These are phyloP conservation scores for Staurois parvus DNA, from an alignment of 2,797 vertebrate genomes.

Conservation along the genomic window DNA sequence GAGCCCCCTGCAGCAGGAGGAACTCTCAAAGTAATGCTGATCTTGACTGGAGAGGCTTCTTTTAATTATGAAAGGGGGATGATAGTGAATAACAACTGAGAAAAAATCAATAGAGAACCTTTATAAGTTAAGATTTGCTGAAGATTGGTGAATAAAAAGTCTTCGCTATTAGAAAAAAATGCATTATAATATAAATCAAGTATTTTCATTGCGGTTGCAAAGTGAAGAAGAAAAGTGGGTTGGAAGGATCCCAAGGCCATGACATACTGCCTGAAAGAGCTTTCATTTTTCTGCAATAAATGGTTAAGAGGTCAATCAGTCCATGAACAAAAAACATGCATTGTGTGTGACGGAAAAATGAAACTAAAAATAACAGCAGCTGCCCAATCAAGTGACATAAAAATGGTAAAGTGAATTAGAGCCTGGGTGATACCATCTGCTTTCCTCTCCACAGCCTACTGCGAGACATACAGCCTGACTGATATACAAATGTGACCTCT, in stretches of 20 bases:
- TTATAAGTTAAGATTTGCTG: too few relatives aligned
- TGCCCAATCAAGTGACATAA: conserved; percentile 56
- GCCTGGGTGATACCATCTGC: conserved; percentile 51
- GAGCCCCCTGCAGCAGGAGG: too few relatives aligned
- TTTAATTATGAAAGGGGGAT: too few relatives aligned
- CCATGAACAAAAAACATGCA: conserved; percentile 24
- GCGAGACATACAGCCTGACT: not conserved
- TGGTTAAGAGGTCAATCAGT: conserved; percentile 28
- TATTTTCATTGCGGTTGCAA: not conserved
- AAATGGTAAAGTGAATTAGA: conserved; percentile 49
- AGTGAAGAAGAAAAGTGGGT: not conserved
- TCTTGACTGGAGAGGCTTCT: too few relatives aligned
- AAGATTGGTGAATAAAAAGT: too few relatives aligned
- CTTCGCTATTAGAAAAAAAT: too few relatives aligned
- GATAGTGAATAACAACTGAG: too few relatives aligned
- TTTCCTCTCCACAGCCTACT: conserved; percentile 43
- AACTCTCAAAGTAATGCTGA: too few relatives aligned
- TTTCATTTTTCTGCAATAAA: conserved; percentile 13
- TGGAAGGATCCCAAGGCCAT: not conserved
- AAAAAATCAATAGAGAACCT: too few relatives aligned
- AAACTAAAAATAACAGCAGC: conserved; percentile 52
- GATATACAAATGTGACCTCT: conserved; percentile 15
- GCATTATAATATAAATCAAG: too few relatives aligned
- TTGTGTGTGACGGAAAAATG: conserved; percentile 37
- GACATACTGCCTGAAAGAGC: not conserved